Percentiles rank a stretch among this genome's conserved stretches.
Evolutionary conservation across 2,888 invertebrate species (phyloP).

Genomic region (Xanthia togata): DNA sequence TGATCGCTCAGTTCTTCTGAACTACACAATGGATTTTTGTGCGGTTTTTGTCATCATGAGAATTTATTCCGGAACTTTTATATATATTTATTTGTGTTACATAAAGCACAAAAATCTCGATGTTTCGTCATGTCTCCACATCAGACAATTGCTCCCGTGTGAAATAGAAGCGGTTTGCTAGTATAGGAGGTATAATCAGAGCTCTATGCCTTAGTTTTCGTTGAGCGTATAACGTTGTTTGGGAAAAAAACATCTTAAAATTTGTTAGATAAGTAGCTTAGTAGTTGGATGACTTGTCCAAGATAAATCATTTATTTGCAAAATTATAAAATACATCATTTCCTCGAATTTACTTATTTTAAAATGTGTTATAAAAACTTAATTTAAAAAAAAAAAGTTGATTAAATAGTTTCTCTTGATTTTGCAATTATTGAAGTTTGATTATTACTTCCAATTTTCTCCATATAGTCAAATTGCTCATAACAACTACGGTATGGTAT

Average conservation of each 20-base stretch:
- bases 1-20: neutral
- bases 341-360: neutral
- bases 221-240: neutral
- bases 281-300: neutral
- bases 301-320: neutral
- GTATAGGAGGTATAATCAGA: neutral
- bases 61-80: neutral
- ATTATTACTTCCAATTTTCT: neutral
- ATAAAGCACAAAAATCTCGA: neutral
- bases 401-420: neutral
- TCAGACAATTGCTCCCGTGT: neutral
- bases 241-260: neutral
- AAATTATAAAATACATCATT: neutral
- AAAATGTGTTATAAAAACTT: neutral
- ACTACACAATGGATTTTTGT: neutral
- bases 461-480: neutral
- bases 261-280: no score
- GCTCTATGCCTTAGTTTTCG: neutral
- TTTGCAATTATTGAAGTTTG: neutral
- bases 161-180: neutral
- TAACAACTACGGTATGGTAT: neutral
- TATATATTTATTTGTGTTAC: no score
- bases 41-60: fast-evolving
- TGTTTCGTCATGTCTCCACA: neutral
- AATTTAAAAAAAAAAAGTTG: neutral